phyloP scores from a whole-genome alignment of 2,113 vertebrate species.

The Limanda limanda region DNA sequence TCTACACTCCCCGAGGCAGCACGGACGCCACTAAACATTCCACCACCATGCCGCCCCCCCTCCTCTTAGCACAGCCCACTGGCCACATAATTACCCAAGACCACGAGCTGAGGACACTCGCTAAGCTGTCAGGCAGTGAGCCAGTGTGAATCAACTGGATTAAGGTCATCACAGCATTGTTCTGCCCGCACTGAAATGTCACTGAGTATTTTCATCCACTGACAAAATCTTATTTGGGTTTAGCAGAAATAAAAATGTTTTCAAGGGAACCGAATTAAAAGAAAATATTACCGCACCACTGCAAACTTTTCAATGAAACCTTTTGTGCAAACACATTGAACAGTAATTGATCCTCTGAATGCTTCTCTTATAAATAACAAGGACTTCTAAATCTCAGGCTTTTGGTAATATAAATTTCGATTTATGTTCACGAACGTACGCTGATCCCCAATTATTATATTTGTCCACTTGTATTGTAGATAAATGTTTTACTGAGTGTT shows the following conservation, averaged over 20 bases:
- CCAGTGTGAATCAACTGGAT: slow-evolving; percentile 60
- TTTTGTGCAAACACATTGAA: not conserved
- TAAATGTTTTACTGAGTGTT: no score
- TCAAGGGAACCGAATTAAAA: not conserved
- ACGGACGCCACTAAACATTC: slow-evolving; percentile 67
- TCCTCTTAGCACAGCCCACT: slow-evolving; percentile 48
- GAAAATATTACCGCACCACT: no score
- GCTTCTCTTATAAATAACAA: slow-evolving; percentile 16
- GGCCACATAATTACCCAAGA: slow-evolving; percentile 51
- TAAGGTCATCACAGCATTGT: slow-evolving; percentile 65
- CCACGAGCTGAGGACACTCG: slow-evolving; percentile 62
- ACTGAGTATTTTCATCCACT: slow-evolving; percentile 17
- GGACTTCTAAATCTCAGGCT: not conserved
- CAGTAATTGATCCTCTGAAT: not conserved
- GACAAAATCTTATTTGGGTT: slow-evolving; percentile 40
- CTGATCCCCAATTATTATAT: no score
- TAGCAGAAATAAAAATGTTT: slow-evolving; percentile 10
- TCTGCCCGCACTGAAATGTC: slow-evolving; percentile 30
- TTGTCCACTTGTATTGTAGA: no score
- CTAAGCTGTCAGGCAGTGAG: slow-evolving; percentile 60
- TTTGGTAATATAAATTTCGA: not conserved
- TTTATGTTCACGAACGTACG: not conserved
- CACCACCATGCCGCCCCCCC: slow-evolving; percentile 70
- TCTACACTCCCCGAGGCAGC: slow-evolving; percentile 55
- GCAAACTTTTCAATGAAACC: no score